A percentile compares a stretch with the other conserved stretches of the same genome.
Evolutionary conservation across 2,888 invertebrate genomes (phyloP).

Genomic region (Globia sparganii): DNA sequence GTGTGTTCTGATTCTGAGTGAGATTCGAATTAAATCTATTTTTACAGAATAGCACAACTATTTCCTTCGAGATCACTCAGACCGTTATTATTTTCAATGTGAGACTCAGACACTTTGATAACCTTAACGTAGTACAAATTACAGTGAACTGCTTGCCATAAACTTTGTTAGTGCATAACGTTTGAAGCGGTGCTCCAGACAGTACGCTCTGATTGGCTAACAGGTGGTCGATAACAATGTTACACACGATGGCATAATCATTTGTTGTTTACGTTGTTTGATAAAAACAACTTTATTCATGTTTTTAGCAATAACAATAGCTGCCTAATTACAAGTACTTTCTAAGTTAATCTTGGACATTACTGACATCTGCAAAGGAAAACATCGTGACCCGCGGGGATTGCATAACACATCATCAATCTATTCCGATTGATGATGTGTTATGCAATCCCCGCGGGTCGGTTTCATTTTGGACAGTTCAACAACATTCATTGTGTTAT

Average conservation of each 20-base stretch:
- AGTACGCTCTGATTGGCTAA: slow-evolving; percentile 36
- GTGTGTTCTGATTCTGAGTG: too few relatives aligned
- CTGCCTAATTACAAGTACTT: background rate
- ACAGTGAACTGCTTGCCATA: background rate
- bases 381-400: background rate
- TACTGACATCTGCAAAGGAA: background rate
- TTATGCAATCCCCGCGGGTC: too few relatives aligned
- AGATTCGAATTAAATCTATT: too few relatives aligned
- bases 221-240: slow-evolving; percentile 26
- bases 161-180: slow-evolving; percentile 18
- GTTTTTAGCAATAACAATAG: background rate
- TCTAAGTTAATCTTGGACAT: background rate
- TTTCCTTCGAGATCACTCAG: too few relatives aligned
- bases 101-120: background rate
- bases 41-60: too few relatives aligned
- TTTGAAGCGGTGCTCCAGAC: slow-evolving; percentile 25
- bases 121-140: background rate
- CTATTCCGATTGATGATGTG: too few relatives aligned
- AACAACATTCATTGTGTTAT: too few relatives aligned
- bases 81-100: background rate
- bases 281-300: background rate
- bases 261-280: background rate
- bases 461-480: too few relatives aligned
- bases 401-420: too few relatives aligned
- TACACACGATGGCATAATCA: background rate